Conservation (phyloP, 2,113 vertebrate species). For the Petroica traversi region DNA sequence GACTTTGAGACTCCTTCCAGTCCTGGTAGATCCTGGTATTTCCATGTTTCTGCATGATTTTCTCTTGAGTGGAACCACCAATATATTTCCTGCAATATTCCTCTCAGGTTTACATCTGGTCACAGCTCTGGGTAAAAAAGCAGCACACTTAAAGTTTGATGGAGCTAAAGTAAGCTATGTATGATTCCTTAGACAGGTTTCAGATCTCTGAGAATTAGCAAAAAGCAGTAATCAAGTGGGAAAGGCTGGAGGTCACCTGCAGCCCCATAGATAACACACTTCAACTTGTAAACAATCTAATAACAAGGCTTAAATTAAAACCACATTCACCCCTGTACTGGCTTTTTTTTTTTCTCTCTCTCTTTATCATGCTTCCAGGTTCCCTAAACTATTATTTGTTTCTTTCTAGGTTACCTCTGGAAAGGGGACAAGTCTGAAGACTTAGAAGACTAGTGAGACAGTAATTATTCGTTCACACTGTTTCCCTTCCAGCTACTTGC, state of each 20-base stretch:
- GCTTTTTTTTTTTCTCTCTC: not conserved
- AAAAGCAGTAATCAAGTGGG: not conserved
- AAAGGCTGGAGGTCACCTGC: not conserved
- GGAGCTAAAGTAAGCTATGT: not conserved
- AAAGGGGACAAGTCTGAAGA: not conserved
- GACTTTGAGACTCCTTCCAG: not conserved
- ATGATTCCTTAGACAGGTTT: not conserved
- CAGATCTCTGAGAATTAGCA: not conserved
- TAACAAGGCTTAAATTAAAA: not conserved
- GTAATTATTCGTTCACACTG: slow-evolving; percentile 5
- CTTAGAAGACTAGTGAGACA: slow-evolving; percentile 35
- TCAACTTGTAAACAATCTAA: not conserved
- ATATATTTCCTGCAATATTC: not conserved
- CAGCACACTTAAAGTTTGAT: not conserved
- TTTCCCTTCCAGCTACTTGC: slow-evolving; percentile 28
- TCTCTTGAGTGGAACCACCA: not conserved
- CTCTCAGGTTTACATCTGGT: not conserved
- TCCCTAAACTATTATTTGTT: slow-evolving; percentile 14
- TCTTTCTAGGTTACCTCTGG: slow-evolving; percentile 13
- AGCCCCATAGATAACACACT: not conserved
- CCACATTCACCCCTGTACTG: not conserved
- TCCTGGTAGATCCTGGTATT: not conserved
- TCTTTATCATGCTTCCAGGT: not conserved
- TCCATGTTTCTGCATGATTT: not conserved
- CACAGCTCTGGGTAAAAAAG: not conserved